Conservation (phyloP, 2,888 invertebrate genomes). For the Euproctis similis region DNA sequence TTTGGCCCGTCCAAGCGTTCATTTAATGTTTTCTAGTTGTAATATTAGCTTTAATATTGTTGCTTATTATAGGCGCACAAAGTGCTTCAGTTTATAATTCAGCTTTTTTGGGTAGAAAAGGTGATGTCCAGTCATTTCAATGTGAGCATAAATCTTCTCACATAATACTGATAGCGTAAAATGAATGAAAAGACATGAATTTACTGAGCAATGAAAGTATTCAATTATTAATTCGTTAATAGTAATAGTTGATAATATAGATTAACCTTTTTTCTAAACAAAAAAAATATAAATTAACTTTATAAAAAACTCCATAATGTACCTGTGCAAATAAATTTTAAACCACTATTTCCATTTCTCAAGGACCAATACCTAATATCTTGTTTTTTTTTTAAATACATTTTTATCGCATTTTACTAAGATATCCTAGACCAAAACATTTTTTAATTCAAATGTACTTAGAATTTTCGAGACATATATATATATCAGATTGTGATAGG, state of each 20-base stretch:
- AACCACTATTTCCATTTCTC: slow-evolving; percentile 39
- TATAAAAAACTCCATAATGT: slow-evolving; percentile 30
- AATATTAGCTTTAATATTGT: slow-evolving; percentile 24
- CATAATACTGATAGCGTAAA: slow-evolving; percentile 16
- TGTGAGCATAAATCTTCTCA: slow-evolving; percentile 8
- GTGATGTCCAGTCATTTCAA: slow-evolving; percentile 6
- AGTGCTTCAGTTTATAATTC: slow-evolving; percentile 30
- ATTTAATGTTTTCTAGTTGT: slow-evolving; percentile 25
- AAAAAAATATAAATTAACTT: slow-evolving; percentile 28
- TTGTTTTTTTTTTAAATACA: slow-evolving; percentile 34
- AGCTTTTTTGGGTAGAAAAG: slow-evolving; percentile 16
- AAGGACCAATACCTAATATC: slow-evolving; percentile 48
- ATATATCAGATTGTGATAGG: slow-evolving; percentile 48
- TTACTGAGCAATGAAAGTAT: slow-evolving; percentile 17
- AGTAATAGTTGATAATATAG: slow-evolving; percentile 28
- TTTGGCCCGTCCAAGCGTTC: slow-evolving; percentile 35
- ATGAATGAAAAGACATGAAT: slow-evolving; percentile 9
- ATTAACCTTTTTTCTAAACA: slow-evolving; percentile 30
- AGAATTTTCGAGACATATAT: slow-evolving; percentile 51
- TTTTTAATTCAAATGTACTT: slow-evolving; percentile 47
- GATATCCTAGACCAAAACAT: slow-evolving; percentile 47
- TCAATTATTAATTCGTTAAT: slow-evolving; percentile 18
- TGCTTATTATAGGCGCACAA: slow-evolving; percentile 26
- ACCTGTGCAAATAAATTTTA: slow-evolving; percentile 31
- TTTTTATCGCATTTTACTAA: slow-evolving; percentile 36